These are phyloP conservation scores for Hypotaenidia okinawae DNA, from an alignment of 2,797 vertebrate genomes.

Conservation along the genomic window DNA sequence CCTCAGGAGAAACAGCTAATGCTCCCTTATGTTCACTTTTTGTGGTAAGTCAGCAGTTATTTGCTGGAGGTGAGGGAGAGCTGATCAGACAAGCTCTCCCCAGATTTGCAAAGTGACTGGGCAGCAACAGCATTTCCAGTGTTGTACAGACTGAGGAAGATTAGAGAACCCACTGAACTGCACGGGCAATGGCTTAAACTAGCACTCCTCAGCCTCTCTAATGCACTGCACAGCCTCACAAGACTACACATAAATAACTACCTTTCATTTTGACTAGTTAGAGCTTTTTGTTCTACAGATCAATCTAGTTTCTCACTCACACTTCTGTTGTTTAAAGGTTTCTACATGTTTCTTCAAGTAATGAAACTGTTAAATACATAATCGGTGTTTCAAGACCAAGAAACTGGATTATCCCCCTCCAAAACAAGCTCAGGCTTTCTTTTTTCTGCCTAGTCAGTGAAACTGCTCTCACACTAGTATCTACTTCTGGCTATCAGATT, in stretches of 20 bases:
- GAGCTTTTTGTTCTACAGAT: background rate
- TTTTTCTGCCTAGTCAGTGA: background rate
- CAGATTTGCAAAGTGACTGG: background rate
- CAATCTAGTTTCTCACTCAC: background rate
- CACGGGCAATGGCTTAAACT: background rate
- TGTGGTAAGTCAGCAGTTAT: background rate
- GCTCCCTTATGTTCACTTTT: background rate
- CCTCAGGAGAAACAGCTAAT: background rate
- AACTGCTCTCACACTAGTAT: background rate
- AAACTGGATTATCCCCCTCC: background rate
- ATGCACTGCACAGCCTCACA: background rate
- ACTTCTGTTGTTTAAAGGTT: background rate
- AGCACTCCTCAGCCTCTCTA: background rate
- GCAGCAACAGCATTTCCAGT: background rate
- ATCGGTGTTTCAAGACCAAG: background rate
- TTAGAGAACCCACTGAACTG: background rate
- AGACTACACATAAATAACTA: background rate
- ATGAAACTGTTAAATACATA: background rate
- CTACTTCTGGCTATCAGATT: background rate
- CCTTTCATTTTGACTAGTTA: background rate
- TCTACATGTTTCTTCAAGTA: background rate
- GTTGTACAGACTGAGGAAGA: background rate
- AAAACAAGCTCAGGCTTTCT: background rate
- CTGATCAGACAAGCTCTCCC: background rate
- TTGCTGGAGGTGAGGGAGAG: background rate